Percentiles rank a stretch among this genome's conserved stretches.
Evolutionary conservation across 1,140 invertebrate genomes (phyloP).

Genomic region (Capitella teleta): DNA sequence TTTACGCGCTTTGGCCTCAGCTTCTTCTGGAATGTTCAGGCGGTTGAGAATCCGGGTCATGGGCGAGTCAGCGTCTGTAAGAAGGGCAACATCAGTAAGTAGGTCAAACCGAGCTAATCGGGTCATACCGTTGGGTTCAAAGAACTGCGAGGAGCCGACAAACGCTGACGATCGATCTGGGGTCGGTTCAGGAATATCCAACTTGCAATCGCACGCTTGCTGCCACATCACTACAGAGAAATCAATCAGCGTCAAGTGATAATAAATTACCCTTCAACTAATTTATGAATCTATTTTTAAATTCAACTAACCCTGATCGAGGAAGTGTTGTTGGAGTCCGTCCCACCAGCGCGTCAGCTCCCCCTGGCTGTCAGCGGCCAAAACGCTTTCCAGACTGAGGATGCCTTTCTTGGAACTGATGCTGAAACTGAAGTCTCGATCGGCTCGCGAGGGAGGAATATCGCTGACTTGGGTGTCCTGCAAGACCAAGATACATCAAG

Average conservation of each 20-base stretch:
- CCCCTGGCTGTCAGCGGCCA: not conserved
- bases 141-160: not conserved
- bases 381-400: not conserved
- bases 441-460: not conserved
- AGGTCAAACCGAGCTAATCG: not conserved
- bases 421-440: not conserved
- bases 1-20: no score
- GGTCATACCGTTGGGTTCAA: not conserved
- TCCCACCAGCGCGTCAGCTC: not conserved
- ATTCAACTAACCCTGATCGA: constrained; percentile 3
- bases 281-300: no score
- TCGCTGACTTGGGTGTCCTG: not conserved
- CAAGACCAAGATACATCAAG: not conserved
- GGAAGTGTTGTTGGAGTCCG: not conserved
- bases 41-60: constrained; percentile 7
- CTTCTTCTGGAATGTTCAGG: no score
- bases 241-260: no score
- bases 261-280: no score
- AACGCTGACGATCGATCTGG: not conserved
- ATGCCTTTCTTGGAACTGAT: not conserved
- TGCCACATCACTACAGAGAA: constrained; percentile 48
- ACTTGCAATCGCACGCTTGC: constrained; percentile 50
- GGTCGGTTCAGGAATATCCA: constrained; percentile 42
- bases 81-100: not conserved
- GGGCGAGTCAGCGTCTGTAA: constrained; percentile 3